Base-by-base conservation (phyloP, 2,888 invertebrate genomes). In the Drosophila demipolita region DNA sequence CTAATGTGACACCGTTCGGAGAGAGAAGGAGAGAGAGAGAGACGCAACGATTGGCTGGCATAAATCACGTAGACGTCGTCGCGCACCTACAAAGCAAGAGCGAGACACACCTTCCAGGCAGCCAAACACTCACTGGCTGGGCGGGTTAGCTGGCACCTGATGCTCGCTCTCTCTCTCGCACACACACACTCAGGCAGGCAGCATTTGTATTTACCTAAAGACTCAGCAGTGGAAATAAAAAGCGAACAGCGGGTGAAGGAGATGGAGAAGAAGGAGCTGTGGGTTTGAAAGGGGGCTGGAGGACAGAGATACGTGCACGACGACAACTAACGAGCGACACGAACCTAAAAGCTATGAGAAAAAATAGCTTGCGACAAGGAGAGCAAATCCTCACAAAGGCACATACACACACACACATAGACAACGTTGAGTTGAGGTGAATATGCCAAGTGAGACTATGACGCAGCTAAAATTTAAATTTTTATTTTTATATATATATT, bases 31-130 rank as follows among this genome's bases (percentile, higher is more conserved):
- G 45, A 45, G 45, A 45, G 40, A 40, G 88, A 90, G 91, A 92
- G 91, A 91, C 90, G 90, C 92, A 92, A 92, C 92, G 93, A 93
- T 93, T 93, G 93, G 92, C 88, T 93, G 92, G 90, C 90, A 92
- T 93, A 93, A 92, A 93, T 93, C 92, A 92, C 91, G 82, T 80
- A 78, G 66, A 67, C 74, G 57, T 66, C 73, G 80, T 38, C 72
- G 80, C 77, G 80, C 82, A 82, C 77, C 82, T 82, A 79, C 73
- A 67, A 68, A 70, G 62, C 72, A 71, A 55, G n/a, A 57, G 57
- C 29, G 76, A 71, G 81, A 80, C 76, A 81, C 80, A 81, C 82
- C 82, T 82, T 81, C 82, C 79, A 79, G 80, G 66, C 55, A 54
- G 54, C 54, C 45, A 45, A 55, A n/a, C 80, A 80, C 62, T 72